These are phyloP conservation scores for Yponomeuta cagnagella DNA, from an alignment of 2,888 invertebrate genomes.

Conservation along the genomic window DNA sequence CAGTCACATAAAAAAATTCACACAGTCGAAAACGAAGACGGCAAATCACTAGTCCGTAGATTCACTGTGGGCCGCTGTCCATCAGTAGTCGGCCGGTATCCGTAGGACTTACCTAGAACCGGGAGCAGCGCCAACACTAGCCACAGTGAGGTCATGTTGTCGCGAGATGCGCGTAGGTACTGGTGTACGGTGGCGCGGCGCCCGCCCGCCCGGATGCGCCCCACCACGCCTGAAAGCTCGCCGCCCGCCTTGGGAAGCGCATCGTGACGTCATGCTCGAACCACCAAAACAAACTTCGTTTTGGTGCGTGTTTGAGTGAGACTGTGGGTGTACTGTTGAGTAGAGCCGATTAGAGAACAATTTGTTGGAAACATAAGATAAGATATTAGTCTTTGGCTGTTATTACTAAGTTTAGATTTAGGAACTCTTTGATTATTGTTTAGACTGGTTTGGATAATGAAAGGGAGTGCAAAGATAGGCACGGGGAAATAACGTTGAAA, in stretches of 20 bases:
- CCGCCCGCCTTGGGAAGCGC: slow-evolving; percentile 44
- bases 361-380: too few relatives aligned
- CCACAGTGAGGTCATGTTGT: slow-evolving; percentile 70
- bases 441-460: too few relatives aligned
- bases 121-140: slow-evolving; percentile 67
- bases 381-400: too few relatives aligned
- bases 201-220: slow-evolving; percentile 39
- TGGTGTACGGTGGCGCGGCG: slow-evolving; percentile 30
- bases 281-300: not conserved
- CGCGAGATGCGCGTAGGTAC: slow-evolving; percentile 64
- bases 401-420: too few relatives aligned
- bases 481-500: too few relatives aligned
- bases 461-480: too few relatives aligned
- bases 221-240: slow-evolving; percentile 43
- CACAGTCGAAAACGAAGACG: not conserved
- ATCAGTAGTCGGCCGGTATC: not conserved
- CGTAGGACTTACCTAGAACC: slow-evolving; percentile 61
- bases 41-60: not conserved
- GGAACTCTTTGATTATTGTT: too few relatives aligned
- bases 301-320: slow-evolving; percentile 22
- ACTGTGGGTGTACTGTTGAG: not conserved
- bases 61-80: not conserved
- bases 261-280: not conserved
- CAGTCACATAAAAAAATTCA: not conserved
- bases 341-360: too few relatives aligned